A percentile compares a stretch with the other conserved stretches of the same genome.
phyloP scores from a whole-genome alignment of 2,113 vertebrate genomes.

The Pterocles gutturalis region DNA sequence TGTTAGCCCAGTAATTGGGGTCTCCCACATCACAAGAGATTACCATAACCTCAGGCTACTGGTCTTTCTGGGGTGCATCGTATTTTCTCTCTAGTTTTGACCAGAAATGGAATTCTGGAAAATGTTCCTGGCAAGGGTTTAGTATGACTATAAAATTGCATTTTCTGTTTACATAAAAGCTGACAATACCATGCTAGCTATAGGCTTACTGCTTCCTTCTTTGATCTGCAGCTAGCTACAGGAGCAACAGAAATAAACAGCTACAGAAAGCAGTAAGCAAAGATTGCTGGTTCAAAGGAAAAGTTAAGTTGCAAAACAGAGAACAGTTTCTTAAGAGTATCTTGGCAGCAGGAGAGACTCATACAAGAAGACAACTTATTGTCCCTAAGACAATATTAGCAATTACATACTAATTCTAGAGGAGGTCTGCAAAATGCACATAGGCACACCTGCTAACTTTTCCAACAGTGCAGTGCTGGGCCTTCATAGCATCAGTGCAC shows the following conservation, averaged over 20 bases:
- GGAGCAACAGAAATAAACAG: background rate
- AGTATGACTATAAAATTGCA: background rate
- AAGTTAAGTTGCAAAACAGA: background rate
- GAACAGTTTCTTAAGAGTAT: background rate
- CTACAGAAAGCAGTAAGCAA: background rate
- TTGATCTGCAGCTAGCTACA: background rate
- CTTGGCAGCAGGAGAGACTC: background rate
- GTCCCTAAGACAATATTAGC: background rate
- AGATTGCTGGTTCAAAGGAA: background rate
- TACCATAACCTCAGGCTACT: background rate
- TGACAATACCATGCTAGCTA: background rate
- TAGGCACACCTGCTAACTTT: background rate
- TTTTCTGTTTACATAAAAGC: constrained; percentile 2
- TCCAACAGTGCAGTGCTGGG: background rate
- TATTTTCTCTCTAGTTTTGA: background rate
- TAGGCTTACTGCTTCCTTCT: background rate
- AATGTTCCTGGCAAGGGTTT: background rate
- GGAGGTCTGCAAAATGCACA: background rate
- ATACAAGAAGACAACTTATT: background rate
- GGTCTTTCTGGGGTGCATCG: background rate
- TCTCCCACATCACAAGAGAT: background rate
- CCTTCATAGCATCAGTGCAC: background rate
- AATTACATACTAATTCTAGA: background rate
- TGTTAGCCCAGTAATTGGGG: background rate
- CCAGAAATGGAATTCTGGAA: background rate